Evolutionary conservation across 2,113 vertebrate genomes (phyloP).

Genomic region (Noctilio leporinus): DNA sequence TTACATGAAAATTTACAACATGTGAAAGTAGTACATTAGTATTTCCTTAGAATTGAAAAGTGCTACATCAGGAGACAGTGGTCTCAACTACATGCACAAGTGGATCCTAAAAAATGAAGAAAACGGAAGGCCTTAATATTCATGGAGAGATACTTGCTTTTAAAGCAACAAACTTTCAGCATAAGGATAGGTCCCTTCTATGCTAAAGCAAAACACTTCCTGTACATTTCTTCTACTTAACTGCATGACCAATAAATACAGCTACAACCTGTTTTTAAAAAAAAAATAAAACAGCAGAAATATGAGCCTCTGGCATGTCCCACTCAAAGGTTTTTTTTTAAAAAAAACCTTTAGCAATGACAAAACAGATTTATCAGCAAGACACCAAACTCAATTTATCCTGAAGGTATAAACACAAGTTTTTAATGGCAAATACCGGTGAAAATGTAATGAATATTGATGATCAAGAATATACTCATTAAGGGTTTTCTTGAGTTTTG

Average conservation of each 20-base stretch:
- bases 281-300: not conserved
- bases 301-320: slow-evolving; percentile 35
- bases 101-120: slow-evolving; percentile 72
- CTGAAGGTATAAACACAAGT: slow-evolving; percentile 58
- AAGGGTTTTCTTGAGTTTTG: slow-evolving; percentile 56
- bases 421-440: slow-evolving; percentile 53
- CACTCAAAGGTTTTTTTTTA: slow-evolving; percentile 10
- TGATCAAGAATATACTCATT: slow-evolving; percentile 60
- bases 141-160: slow-evolving; percentile 67
- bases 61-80: slow-evolving; percentile 72
- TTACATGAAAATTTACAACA: slow-evolving; percentile 78
- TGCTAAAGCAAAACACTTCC: not conserved
- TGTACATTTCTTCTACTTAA: slow-evolving; percentile 56
- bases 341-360: slow-evolving; percentile 36
- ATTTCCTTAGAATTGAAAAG: slow-evolving; percentile 71
- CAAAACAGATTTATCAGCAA: not conserved
- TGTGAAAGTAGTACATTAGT: slow-evolving; percentile 70
- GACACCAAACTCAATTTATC: slow-evolving; percentile 6
- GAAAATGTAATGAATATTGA: slow-evolving; percentile 57
- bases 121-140: slow-evolving; percentile 74
- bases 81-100: slow-evolving; percentile 76
- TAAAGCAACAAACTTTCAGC: slow-evolving; percentile 51
- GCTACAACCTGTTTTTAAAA: slow-evolving; percentile 38
- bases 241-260: slow-evolving; percentile 55
- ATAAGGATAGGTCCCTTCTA: slow-evolving; percentile 31